phyloP scores from a whole-genome alignment of 2,797 vertebrate genomes.

The Varecia variegata region DNA sequence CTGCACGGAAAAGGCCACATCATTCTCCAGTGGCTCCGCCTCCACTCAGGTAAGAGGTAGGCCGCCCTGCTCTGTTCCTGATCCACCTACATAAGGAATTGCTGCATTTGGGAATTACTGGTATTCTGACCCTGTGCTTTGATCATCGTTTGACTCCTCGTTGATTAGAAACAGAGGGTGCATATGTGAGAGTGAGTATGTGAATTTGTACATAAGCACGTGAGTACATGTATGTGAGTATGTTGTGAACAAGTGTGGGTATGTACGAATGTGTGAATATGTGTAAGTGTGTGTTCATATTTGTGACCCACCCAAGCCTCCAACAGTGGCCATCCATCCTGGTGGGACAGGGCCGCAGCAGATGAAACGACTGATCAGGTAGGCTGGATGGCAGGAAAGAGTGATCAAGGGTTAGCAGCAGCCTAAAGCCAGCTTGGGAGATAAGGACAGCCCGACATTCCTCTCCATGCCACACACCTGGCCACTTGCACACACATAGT shows the following conservation, averaged over 20 bases:
- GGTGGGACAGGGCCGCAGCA: rapidly evolving
- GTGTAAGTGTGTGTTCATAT: background rate
- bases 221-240: background rate
- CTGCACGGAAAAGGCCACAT: background rate
- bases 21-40: background rate
- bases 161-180: background rate
- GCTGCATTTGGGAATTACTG: background rate
- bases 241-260: background rate
- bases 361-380: background rate
- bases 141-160: background rate
- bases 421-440: background rate
- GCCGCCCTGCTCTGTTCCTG: background rate
- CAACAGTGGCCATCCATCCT: background rate
- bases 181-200: background rate
- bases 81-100: background rate
- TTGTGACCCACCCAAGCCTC: background rate
- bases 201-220: background rate
- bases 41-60: background rate
- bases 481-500: background rate
- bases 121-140: background rate
- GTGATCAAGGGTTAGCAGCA: background rate
- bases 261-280: background rate
- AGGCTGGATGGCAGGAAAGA: background rate
- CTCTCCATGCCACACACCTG: background rate
- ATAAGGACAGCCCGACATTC: background rate